Percentiles rank a stretch among this genome's conserved stretches.
phyloP scores from a whole-genome alignment of 1,140 invertebrate genomes.

The Meloidogyne floridensis region DNA sequence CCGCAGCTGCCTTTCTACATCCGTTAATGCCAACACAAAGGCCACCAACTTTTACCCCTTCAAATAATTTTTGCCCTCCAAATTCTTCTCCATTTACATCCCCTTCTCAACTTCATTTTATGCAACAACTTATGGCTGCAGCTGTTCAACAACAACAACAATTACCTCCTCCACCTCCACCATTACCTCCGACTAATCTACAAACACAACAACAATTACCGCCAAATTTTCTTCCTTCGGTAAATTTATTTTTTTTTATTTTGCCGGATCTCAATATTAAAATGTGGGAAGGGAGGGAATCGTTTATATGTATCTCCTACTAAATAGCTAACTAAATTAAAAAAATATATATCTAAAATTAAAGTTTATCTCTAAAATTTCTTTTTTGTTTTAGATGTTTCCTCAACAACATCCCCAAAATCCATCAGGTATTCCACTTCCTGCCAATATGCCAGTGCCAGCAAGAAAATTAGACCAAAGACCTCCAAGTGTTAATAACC shows the following conservation, averaged over 20 bases:
- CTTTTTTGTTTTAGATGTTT: background rate
- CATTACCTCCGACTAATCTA: background rate
- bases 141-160: background rate
- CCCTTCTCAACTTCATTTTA: background rate
- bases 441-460: constrained; percentile 18
- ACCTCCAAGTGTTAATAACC: constrained; percentile 1
- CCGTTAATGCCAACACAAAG: background rate
- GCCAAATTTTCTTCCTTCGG: background rate
- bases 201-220: background rate
- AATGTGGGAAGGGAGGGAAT: too few species aligned
- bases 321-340: background rate
- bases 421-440: constrained; percentile 21
- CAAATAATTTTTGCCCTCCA: constrained; percentile 13
- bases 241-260: background rate
- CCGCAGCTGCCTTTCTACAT: constrained; percentile 12
- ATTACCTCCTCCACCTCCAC: background rate
- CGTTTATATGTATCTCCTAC: too few species aligned
- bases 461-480: constrained; percentile 6
- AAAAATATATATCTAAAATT: too few species aligned
- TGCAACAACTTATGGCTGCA: constrained; percentile 21
- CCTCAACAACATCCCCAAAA: background rate
- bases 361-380: background rate
- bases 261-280: background rate
- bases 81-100: background rate
- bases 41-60: background rate